Evolutionary conservation across 92 coral and sea anemone species (phyloP).

Genomic region (Zoanthus solanderi): DNA sequence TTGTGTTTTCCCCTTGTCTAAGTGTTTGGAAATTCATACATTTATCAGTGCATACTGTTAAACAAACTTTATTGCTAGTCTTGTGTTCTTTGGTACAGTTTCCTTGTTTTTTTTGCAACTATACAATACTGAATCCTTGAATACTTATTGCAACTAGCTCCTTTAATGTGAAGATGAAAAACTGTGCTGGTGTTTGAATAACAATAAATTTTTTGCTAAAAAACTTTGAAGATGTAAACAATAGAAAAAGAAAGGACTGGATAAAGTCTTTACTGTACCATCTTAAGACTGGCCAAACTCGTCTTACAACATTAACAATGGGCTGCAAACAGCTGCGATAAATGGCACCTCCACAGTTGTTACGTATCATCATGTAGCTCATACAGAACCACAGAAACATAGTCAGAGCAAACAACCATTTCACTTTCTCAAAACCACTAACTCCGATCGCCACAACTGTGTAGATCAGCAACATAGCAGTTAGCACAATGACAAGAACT

Average conservation of each 20-base stretch:
- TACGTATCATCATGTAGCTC: conserved; percentile 78
- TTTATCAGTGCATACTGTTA: too few relatives aligned
- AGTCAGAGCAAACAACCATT: conserved; percentile 78
- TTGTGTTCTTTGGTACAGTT: too few relatives aligned
- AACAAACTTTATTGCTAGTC: too few relatives aligned
- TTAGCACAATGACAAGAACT: conserved; percentile 46
- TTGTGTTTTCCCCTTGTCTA: too few relatives aligned
- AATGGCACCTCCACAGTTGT: conserved; percentile 79
- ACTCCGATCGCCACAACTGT: conserved; percentile 79
- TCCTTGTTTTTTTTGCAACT: too few relatives aligned
- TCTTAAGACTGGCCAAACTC: conserved; percentile 74
- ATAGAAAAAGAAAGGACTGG: not conserved
- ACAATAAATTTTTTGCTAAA: too few relatives aligned
- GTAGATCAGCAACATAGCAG: conserved; percentile 58
- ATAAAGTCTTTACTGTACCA: conserved; percentile 61
- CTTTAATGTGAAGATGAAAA: too few relatives aligned
- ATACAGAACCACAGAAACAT: conserved; percentile 93
- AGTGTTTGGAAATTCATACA: too few relatives aligned
- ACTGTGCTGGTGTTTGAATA: too few relatives aligned
- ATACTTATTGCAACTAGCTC: too few relatives aligned
- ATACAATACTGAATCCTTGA: too few relatives aligned
- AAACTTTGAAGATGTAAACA: too few relatives aligned
- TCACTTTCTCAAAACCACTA: conserved; percentile 89
- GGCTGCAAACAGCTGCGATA: conserved; percentile 74
- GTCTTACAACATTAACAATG: conserved; percentile 43